A percentile compares a stretch with the other conserved stretches of the same genome.
Evolutionary conservation across 1,140 invertebrate species (phyloP).

Genomic region (Dryas iulia): DNA sequence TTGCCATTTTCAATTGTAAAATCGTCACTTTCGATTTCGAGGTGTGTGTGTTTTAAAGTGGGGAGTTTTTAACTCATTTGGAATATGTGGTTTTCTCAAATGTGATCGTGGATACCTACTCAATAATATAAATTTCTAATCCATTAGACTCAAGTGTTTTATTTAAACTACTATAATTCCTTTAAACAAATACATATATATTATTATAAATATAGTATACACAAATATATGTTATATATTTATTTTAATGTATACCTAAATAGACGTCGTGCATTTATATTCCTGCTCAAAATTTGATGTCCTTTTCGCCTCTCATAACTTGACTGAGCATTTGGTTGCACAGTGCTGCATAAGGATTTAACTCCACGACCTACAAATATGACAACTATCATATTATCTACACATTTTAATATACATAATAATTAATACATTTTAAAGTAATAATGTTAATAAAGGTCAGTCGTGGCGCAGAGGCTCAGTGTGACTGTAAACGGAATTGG

Average conservation of each 20-base stretch:
- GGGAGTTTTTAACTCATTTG: constrained; percentile 20
- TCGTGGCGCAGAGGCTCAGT: no score
- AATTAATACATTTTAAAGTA: no score
- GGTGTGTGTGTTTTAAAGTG: constrained; percentile 26
- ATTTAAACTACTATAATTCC: constrained; percentile 36
- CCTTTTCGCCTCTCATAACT: constrained; percentile 70
- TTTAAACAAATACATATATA: background rate
- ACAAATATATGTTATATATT: no score
- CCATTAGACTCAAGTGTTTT: constrained; percentile 69
- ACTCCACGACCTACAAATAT: constrained; percentile 85
- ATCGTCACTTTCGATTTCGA: constrained; percentile 55
- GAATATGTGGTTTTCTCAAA: constrained; percentile 57
- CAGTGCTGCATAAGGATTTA: constrained; percentile 92
- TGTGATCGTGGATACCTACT: constrained; percentile 66
- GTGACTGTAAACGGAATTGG: no score
- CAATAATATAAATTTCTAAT: constrained; percentile 79
- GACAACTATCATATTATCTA: no score
- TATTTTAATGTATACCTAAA: no score
- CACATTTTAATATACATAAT: no score
- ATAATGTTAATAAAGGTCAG: no score
- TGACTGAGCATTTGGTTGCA: constrained; percentile 94
- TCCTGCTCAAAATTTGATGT: constrained; percentile 57
- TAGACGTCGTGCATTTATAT: no score
- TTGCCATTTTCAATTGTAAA: constrained; percentile 70
- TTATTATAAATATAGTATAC: no score